Base-by-base conservation (phyloP, 2,113 vertebrate genomes). In the Ramphastos sulfuratus region DNA sequence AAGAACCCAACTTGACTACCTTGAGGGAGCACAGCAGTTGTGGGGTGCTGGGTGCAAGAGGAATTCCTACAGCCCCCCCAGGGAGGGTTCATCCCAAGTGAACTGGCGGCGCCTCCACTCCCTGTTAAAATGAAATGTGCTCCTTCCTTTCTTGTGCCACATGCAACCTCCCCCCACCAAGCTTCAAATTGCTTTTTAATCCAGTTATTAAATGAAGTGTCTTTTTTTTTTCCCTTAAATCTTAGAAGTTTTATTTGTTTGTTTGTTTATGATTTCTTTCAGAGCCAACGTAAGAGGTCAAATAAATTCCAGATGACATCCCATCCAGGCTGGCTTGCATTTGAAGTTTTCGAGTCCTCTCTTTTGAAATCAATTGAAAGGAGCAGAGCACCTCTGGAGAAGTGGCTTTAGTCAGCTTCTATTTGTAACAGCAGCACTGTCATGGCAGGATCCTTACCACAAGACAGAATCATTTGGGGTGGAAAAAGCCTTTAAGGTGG, bases 231-330 rank as follows among this genome's bases (percentile, higher is more conserved):
- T 90, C 81, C 88, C 21, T 90, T 85, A 86, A 55, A 92, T 87
- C 78, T 93, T 76, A 23, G n/a, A 54, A 65, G 54, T 63, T 87
- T 81, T 85, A 72, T 93, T 95, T 94, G 73, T 93, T 93, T 94
- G 59, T 93, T 95, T 92, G 78, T 89, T 96, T 95, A 83, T 88
- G 42, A 93, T 95, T 92, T 88, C 74, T 92, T 79, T 91, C 65
- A 87, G 81, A 93, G 64, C 25, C 42, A 87, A 82, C 60, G 59
- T 33, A 96, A 91, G 82, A 91, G 92, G 89, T 94, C 87, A 93
- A 95, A 96, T 95, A 85, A 94, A 82, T 91, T 95, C 94, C 92
- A 96, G 96, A 94, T 92, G 92, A 73, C 52, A 94, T 85, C 46
- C 48, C 52, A 94, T 85, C 42, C 48, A 91, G 56, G 27, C 67